Evolutionary conservation across 2,888 invertebrate species (phyloP), one percentile per base, ranked within the genome.

Genomic region (Pharmacophagus antenor): DNA sequence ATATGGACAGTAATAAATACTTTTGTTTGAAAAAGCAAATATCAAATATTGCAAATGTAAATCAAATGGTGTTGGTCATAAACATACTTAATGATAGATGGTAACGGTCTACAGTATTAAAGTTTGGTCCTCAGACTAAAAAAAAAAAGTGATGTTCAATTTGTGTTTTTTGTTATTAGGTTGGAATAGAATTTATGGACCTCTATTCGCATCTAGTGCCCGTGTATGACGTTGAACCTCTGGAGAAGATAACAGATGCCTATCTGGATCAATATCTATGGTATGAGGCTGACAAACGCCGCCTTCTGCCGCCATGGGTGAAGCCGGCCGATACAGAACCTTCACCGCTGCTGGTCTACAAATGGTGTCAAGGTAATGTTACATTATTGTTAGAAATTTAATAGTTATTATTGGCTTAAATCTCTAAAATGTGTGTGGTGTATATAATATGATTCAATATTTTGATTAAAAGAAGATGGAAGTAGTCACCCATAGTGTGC

Each of bases 121-220:
- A 27, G 27, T 27, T 27, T 7, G n/a, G n/a, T n/a, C 15, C 31
- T 12, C 2, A 31, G 2, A 31, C 12, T 12, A 12, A 12, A 10
- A 31, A 31, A 10, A 31, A 31, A 31, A 31, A 31, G 15, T n/a
- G 1, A 2, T 10, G 31, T 8, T 7, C 3, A 31, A 12, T 27
- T 7, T 31, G 2, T 31, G 31, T 10, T 31, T 12, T 12, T 31
- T 17, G 20, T 60, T 48, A 10, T 25, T 65, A 96, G 95, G 96
- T 97, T 61, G 99, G 99, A 47, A 99, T 99, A 74, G 99, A 99
- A 85, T 99, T 99, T 85, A 99, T 99, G 99, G 99, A 99, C 82
- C 92, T 99, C 58, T 99, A 99, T 91, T 99, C 98, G 62, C 99
- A 99, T 79, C 87, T 99, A 64, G 98, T 99, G 65, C 99, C 99